Conservation (phyloP, 53 echinoderm and acorn worm species). For the Echinometra lucunter region DNA sequence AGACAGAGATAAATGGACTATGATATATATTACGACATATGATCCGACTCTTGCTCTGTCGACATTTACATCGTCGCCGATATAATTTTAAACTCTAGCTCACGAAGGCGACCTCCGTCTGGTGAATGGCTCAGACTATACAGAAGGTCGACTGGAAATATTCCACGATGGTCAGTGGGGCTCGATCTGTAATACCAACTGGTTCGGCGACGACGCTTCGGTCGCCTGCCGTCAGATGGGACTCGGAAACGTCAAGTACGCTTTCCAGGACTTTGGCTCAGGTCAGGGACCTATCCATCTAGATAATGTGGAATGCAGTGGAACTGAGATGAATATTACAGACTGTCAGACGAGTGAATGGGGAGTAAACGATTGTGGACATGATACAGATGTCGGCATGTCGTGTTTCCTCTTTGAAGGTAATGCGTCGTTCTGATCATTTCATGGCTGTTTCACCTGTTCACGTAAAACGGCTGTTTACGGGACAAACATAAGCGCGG, state of each 20-base stretch:
- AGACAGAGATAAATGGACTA: too few relatives aligned
- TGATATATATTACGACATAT: too few relatives aligned
- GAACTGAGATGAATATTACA: neutral
- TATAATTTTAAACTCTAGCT: neutral
- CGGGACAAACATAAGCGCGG: too few relatives aligned
- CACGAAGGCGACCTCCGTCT: conserved; percentile 29
- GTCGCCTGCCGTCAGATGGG: conserved; percentile 33
- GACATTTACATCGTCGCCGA: neutral
- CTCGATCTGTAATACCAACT: neutral
- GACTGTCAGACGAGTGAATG: neutral
- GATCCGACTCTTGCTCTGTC: too few relatives aligned
- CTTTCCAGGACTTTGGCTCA: neutral
- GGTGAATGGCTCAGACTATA: conserved; percentile 1
- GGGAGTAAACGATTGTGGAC: conserved; percentile 24
- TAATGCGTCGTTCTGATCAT: neutral
- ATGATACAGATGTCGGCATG: neutral
- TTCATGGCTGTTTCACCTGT: too few relatives aligned
- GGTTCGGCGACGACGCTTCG: neutral
- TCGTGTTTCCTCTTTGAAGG: neutral
- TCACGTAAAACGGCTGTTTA: too few relatives aligned
- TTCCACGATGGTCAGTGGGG: conserved; percentile 19
- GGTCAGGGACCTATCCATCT: conserved; percentile 20
- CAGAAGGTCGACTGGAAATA: conserved; percentile 41
- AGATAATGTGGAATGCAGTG: neutral
- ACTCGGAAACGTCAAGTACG: conserved; percentile 27